Percentiles rank a stretch among this genome's conserved stretches.
phyloP scores from a whole-genome alignment of 2,113 vertebrate species.

The Anoura caudifer region DNA sequence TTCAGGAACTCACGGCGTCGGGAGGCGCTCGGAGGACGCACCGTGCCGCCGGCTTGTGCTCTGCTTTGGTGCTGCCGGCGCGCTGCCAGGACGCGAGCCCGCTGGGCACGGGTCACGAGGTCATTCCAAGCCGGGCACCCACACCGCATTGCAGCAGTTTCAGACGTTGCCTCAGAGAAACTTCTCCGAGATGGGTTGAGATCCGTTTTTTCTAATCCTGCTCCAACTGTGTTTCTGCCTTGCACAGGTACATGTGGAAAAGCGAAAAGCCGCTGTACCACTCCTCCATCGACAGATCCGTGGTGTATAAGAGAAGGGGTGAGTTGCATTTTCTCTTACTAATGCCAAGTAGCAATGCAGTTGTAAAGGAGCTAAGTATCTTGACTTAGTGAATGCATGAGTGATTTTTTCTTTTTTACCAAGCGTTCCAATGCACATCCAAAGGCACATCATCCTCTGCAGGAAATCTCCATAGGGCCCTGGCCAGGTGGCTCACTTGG shows the following conservation, averaged over 20 bases:
- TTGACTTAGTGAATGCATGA: not conserved
- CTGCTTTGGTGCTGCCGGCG: not conserved
- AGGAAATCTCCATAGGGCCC: not conserved
- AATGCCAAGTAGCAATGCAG: not conserved
- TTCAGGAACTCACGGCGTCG: not conserved
- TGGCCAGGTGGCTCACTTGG: too few species aligned
- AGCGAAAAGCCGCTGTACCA: conserved; percentile 80
- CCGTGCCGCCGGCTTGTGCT: accelerated
- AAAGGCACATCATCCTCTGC: not conserved
- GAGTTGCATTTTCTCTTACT: conserved; percentile 45
- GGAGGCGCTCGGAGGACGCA: not conserved
- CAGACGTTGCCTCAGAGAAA: not conserved
- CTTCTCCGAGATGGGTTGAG: not conserved
- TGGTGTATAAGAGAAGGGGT: conserved; percentile 81
- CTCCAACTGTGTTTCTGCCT: not conserved
- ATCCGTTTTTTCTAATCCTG: not conserved
- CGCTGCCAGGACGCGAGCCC: accelerated
- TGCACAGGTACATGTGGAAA: conserved; percentile 80
- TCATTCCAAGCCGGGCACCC: not conserved
- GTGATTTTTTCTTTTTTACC: not conserved
- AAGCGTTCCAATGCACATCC: not conserved
- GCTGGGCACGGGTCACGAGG: accelerated
- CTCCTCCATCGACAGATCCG: conserved; percentile 63
- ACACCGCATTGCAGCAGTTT: not conserved
- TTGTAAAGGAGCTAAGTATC: too few species aligned